Conservation (phyloP, 2,888 invertebrate species). For the Oxystoma pomonae region DNA sequence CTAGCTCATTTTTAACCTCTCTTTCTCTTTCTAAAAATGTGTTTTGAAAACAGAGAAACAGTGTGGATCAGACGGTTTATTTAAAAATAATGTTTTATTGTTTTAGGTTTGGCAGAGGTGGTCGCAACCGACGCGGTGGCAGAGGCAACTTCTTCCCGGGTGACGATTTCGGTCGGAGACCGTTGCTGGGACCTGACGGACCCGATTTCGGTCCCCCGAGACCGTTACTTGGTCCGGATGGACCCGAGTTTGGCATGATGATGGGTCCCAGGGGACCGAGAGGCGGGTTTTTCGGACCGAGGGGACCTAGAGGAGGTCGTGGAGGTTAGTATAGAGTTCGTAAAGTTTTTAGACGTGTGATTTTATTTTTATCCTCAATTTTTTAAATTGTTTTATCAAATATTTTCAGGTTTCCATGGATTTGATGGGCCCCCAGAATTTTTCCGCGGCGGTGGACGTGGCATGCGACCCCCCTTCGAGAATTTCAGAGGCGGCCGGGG, state of each 20-base stretch:
- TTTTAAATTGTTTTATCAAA: not conserved
- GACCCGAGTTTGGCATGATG: constrained; percentile 8
- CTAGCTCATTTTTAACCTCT: too few species aligned
- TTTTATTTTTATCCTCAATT: constrained; percentile 2
- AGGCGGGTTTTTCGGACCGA: constrained; percentile 15
- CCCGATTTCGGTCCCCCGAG: constrained; percentile 11
- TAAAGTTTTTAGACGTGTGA: not conserved
- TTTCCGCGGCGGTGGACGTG: constrained; percentile 36
- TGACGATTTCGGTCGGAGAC: constrained; percentile 8
- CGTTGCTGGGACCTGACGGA: not conserved
- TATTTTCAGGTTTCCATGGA: constrained; percentile 31
- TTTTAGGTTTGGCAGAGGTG: not conserved
- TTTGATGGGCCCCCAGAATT: constrained; percentile 40
- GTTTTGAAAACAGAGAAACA: too few species aligned
- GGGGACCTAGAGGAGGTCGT: constrained; percentile 14
- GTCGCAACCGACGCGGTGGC: constrained; percentile 15
- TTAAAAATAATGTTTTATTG: not conserved
- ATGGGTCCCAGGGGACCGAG: not conserved
- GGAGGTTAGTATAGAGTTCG: not conserved
- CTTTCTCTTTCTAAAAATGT: too few species aligned
- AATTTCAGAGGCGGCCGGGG: constrained; percentile 12
- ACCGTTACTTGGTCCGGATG: not conserved
- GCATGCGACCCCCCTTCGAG: constrained; percentile 31
- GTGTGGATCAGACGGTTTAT: too few species aligned
- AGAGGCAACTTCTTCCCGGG: constrained; percentile 17